These are phyloP conservation scores for Neoniphon sammara DNA, from an alignment of 2,797 vertebrate species.

Conservation along the genomic window DNA sequence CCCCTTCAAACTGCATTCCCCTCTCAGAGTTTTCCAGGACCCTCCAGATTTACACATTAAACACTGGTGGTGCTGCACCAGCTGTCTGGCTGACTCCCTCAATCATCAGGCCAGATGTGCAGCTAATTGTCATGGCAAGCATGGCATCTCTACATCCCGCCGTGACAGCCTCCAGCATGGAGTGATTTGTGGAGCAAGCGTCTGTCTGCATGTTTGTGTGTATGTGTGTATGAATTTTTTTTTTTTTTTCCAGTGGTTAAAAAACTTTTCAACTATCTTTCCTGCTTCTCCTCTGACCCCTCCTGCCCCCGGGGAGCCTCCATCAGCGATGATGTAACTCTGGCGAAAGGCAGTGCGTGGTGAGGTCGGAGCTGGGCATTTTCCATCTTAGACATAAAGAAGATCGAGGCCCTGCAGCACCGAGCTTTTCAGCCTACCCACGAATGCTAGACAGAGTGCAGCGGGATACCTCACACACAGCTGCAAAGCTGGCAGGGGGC, in stretches of 20 bases:
- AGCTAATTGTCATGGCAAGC: conserved; percentile 69
- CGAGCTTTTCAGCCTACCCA: conserved; percentile 12
- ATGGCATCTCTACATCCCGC: conserved; percentile 36
- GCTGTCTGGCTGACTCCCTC: conserved; percentile 61
- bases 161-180: conserved; percentile 57
- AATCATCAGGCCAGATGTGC: conserved; percentile 73
- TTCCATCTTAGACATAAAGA: not conserved
- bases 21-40: conserved; percentile 27
- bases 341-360: not conserved
- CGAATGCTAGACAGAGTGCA: conserved; percentile 23
- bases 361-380: not conserved
- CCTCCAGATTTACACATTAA: conserved; percentile 63
- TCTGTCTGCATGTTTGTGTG: conserved; percentile 34
- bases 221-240: conserved; percentile 11
- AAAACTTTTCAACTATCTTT: conserved; percentile 9
- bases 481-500: conserved; percentile 46
- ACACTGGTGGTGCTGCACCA: conserved; percentile 45
- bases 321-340: conserved; percentile 14
- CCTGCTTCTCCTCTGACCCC: conserved; percentile 10
- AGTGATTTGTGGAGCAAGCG: conserved; percentile 61
- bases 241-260: not conserved
- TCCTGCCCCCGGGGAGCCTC: conserved; percentile 9
- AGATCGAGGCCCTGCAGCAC: not conserved
- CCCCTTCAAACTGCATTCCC: not conserved
- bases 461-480: conserved; percentile 34